Conservation (phyloP, 2,888 invertebrate genomes). For the Hesperia comma region DNA sequence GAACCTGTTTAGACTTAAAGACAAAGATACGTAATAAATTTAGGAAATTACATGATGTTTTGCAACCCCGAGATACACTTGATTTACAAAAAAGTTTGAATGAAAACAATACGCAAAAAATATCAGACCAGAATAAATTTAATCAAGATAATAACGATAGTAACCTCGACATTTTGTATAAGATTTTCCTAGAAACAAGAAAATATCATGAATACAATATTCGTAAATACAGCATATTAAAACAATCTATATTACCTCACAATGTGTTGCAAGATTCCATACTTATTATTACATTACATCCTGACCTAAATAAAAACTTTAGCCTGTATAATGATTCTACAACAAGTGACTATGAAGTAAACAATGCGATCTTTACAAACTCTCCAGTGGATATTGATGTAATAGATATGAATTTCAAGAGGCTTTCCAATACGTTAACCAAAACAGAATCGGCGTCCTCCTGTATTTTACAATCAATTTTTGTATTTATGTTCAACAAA, state of each 20-base stretch:
- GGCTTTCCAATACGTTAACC: conserved; percentile 32
- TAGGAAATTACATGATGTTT: conserved; percentile 42
- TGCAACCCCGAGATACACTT: background rate
- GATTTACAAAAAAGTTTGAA: conserved; percentile 31
- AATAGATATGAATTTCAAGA: conserved; percentile 55
- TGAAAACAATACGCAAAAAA: conserved; percentile 22
- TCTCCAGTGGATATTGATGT: conserved; percentile 64
- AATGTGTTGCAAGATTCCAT: conserved; percentile 53
- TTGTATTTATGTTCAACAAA: conserved; percentile 57
- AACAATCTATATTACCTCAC: conserved; percentile 30
- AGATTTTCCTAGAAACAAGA: conserved; percentile 58
- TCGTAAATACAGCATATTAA: conserved; percentile 57
- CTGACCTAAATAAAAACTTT: conserved; percentile 39
- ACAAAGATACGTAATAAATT: conserved; percentile 52
- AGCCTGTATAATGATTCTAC: background rate
- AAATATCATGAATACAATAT: conserved; percentile 60
- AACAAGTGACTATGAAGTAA: conserved; percentile 48
- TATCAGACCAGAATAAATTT: conserved; percentile 27
- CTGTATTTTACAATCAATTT: conserved; percentile 65
- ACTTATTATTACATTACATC: conserved; percentile 63
- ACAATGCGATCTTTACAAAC: conserved; percentile 49
- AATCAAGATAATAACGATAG: conserved; percentile 37
- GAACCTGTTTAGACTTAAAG: conserved; percentile 61
- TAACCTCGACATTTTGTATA: conserved; percentile 54
- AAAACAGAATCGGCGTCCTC: conserved; percentile 17